A percentile compares a stretch with the other conserved stretches of the same genome.
These are phyloP conservation scores for Ichneumoninae sp. DNA, from an alignment of 2,888 invertebrate species.

Conservation along the genomic window DNA sequence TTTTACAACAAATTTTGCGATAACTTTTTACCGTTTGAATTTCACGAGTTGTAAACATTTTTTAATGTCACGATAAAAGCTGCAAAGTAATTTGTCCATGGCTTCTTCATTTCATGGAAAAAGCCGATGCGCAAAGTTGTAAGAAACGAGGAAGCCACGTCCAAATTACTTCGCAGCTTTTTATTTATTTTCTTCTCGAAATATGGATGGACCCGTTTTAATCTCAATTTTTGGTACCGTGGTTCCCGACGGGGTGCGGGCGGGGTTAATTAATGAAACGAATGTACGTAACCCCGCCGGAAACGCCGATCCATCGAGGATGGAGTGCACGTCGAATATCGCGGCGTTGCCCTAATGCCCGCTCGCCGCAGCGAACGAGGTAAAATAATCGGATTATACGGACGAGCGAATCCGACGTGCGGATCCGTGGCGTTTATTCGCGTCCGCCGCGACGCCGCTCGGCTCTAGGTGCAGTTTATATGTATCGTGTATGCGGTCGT, in stretches of 20 bases:
- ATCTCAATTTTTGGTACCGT: background rate
- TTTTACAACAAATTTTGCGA: too few species aligned
- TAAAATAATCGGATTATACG: conserved; percentile 74
- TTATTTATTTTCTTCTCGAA: background rate
- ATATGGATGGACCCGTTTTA: background rate
- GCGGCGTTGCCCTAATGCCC: conserved; percentile 61
- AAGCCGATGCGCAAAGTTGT: too few species aligned
- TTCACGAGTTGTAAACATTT: too few species aligned
- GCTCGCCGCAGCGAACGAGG: conserved; percentile 59
- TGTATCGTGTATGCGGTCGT: conserved; percentile 6
- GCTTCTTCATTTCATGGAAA: too few species aligned
- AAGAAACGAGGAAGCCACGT: too few species aligned
- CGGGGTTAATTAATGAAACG: conserved; percentile 67
- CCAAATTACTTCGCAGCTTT: background rate
- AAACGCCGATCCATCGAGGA: conserved; percentile 62
- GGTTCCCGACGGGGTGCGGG: conserved; percentile 33
- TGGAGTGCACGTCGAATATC: conserved; percentile 63
- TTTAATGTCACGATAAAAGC: too few species aligned
- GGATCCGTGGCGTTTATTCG: conserved; percentile 43
- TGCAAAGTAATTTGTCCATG: too few species aligned
- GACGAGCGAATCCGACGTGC: conserved; percentile 60
- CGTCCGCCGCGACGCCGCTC: conserved; percentile 34
- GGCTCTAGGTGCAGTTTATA: background rate
- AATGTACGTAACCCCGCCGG: conserved; percentile 67
- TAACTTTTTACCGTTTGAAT: too few species aligned